These are phyloP conservation scores for Baccha elongata DNA, from an alignment of 2,888 invertebrate species.

Conservation along the genomic window DNA sequence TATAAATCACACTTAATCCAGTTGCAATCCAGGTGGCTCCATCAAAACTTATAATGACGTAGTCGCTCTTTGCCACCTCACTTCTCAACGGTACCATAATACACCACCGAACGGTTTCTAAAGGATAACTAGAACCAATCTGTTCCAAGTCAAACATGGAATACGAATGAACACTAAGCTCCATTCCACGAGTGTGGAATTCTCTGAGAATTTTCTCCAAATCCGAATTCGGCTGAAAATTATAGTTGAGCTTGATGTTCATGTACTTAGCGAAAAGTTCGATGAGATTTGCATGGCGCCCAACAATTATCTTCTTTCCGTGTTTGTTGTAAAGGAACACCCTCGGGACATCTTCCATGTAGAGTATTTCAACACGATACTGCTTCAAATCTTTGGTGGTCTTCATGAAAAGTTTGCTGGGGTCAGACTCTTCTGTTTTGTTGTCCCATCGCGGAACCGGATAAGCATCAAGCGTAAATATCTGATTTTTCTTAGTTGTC, in stretches of 20 bases:
- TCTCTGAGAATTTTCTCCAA: conserved; percentile 37
- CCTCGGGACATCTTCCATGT: conserved; percentile 45
- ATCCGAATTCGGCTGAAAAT: conserved; percentile 27
- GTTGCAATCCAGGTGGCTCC: conserved; percentile 77
- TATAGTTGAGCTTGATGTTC: conserved; percentile 32
- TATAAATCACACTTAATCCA: conserved; percentile 76
- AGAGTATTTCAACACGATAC: conserved; percentile 30
- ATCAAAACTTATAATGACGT: conserved; percentile 79
- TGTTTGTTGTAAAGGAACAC: conserved; percentile 15
- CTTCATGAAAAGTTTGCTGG: conserved; percentile 5
- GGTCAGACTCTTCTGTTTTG: conserved; percentile 20
- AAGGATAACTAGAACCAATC: conserved; percentile 76
- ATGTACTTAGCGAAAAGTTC: conserved; percentile 43
- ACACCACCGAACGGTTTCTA: conserved; percentile 77
- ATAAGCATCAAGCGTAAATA: conserved; percentile 44
- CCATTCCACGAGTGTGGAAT: conserved; percentile 20
- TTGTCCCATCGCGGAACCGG: conserved; percentile 41
- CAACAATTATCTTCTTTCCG: conserved; percentile 18
- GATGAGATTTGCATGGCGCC: conserved; percentile 46
- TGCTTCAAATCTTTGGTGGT: conserved; percentile 15
- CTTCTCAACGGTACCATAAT: conserved; percentile 80
- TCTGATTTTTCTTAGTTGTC: conserved; percentile 13
- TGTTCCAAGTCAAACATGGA: conserved; percentile 53
- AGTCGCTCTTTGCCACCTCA: conserved; percentile 79
- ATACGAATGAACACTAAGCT: conserved; percentile 46